Percentiles rank a stretch among this genome's conserved stretches.
These are phyloP conservation scores for Bufo bufo DNA, from an alignment of 2,113 vertebrate species.

Conservation along the genomic window DNA sequence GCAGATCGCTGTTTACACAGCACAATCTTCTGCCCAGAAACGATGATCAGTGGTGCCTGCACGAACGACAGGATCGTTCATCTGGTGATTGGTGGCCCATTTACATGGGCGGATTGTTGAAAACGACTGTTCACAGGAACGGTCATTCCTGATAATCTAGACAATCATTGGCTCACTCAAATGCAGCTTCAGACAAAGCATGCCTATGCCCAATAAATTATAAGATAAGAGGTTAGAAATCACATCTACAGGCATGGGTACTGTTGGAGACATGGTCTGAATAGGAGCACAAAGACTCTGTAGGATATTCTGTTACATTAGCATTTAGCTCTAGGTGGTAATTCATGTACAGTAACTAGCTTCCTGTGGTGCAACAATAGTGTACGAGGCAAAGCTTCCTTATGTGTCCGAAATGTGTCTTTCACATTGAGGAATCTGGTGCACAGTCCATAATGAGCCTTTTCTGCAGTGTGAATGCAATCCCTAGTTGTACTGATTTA, in stretches of 20 bases:
- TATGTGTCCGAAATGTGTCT: neutral
- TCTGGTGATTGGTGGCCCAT: no score
- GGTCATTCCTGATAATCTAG: no score
- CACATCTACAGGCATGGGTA: neutral
- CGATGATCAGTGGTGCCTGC: no score
- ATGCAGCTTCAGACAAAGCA: no score
- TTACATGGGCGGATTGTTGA: no score
- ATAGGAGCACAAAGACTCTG: slow-evolving; percentile 7
- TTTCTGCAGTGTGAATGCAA: neutral
- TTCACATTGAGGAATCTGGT: neutral
- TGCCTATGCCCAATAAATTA: neutral
- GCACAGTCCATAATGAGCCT: neutral
- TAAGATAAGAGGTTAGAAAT: neutral
- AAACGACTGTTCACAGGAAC: no score
- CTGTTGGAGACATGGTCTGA: neutral
- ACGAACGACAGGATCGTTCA: no score
- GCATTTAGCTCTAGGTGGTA: slow-evolving; percentile 34
- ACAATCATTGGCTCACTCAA: no score
- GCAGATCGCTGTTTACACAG: no score
- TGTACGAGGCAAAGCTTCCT: slow-evolving; percentile 23
- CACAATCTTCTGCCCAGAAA: no score
- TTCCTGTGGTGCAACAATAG: neutral
- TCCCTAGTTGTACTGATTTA: neutral
- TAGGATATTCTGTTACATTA: slow-evolving; percentile 34
- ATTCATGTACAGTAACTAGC: slow-evolving; percentile 30